Evolutionary conservation across 1,140 invertebrate genomes (phyloP).

Genomic region (Stratiolaelaps scimitus): DNA sequence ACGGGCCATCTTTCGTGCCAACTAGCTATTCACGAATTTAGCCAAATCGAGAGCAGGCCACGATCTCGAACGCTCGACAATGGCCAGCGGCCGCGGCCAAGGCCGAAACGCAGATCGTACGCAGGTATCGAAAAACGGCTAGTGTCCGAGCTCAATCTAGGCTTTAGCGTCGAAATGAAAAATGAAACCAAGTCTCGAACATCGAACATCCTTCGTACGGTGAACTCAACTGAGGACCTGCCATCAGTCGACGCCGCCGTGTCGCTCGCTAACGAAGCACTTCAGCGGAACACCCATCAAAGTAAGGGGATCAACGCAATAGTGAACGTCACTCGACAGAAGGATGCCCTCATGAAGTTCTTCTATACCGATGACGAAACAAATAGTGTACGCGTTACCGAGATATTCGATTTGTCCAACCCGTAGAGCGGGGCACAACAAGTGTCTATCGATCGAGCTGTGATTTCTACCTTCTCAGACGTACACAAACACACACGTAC

Average conservation of each 20-base stretch:
- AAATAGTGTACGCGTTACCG: constrained; percentile 67
- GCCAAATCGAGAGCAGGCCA: neutral
- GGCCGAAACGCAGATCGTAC: constrained; percentile 15
- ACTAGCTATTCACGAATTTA: constrained; percentile 9
- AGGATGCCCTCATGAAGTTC: constrained; percentile 74
- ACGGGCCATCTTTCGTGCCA: constrained; percentile 18
- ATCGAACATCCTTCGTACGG: constrained; percentile 1
- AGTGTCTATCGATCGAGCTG: too few species aligned
- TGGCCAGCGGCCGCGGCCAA: neutral
- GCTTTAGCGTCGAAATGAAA: constrained; percentile 14
- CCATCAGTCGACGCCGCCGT: constrained; percentile 8
- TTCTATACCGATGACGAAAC: constrained; percentile 61
- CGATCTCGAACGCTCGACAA: neutral
- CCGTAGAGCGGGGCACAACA: neutral
- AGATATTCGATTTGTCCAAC: constrained; percentile 71
- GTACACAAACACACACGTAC: too few species aligned
- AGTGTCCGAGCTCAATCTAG: constrained; percentile 21
- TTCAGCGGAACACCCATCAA: neutral
- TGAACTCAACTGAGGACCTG: constrained; percentile 15
- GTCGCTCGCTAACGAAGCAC: neutral
- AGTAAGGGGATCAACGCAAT: constrained; percentile 42
- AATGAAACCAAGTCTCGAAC: constrained; percentile 12
- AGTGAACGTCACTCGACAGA: constrained; percentile 62
- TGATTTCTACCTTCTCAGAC: too few species aligned
- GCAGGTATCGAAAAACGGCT: constrained; percentile 15